A percentile compares a stretch with the other conserved stretches of the same genome.
Conservation (phyloP, 2,113 vertebrate species). For the Eubucco bourcierii region DNA sequence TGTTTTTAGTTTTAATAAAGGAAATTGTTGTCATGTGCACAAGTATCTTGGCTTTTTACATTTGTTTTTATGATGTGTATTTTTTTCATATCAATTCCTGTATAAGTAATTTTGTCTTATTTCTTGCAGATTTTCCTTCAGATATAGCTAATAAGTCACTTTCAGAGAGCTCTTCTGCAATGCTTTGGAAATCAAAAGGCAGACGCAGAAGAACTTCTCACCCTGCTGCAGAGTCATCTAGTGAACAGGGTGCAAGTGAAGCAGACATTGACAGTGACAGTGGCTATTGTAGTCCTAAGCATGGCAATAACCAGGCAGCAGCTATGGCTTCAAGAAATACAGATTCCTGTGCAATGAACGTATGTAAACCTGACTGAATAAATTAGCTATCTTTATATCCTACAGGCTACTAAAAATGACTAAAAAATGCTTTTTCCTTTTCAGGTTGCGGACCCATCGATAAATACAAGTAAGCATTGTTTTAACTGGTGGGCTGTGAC, state of each 20-base stretch:
- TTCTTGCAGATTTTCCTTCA: conserved; percentile 87
- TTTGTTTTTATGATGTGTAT: not conserved
- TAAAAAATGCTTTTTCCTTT: conserved; percentile 13
- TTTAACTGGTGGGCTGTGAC: not conserved
- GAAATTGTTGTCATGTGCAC: not conserved
- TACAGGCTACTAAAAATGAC: not conserved
- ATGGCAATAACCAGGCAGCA: conserved; percentile 82
- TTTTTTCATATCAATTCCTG: not conserved
- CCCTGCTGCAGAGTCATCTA: conserved; percentile 86
- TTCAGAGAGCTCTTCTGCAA: conserved; percentile 79
- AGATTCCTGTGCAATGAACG: conserved; percentile 72
- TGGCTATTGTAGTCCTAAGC: conserved; percentile 96
- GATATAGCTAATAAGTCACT: conserved; percentile 87
- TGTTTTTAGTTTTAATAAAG: not conserved
- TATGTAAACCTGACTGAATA: conserved; percentile 49
- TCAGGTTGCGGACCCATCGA: conserved; percentile 85
- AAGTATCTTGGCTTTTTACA: not conserved
- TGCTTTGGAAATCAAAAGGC: conserved; percentile 88
- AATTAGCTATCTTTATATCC: not conserved
- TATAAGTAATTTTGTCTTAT: not conserved
- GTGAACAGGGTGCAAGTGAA: conserved; percentile 90
- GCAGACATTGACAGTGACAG: conserved; percentile 98
- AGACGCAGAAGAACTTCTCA: conserved; percentile 86
- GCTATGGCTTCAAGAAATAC: conserved; percentile 66
- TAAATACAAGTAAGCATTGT: conserved; percentile 82